A percentile compares a stretch with the other conserved stretches of the same genome.
Evolutionary conservation across 2,888 invertebrate genomes (phyloP).

Genomic region (Fabriciana adippe): DNA sequence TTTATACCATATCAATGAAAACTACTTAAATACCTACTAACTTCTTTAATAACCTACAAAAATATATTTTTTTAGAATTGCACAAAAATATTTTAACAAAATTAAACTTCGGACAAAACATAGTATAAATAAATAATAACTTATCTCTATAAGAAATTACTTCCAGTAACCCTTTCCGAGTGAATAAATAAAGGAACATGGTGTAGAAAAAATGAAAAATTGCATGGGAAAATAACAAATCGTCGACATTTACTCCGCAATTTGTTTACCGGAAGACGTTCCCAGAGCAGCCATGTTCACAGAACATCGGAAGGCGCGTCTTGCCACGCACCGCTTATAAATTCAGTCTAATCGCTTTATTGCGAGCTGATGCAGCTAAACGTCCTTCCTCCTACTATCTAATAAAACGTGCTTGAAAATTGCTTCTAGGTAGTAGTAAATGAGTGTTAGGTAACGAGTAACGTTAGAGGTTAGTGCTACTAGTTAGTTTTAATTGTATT

Average conservation of each 20-base stretch:
- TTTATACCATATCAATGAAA: too few species aligned
- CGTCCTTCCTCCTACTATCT: constrained; percentile 40
- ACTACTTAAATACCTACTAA: too few species aligned
- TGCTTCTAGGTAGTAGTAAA: constrained; percentile 10
- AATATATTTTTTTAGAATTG: too few species aligned
- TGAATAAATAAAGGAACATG: too few species aligned
- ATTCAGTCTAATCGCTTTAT: constrained; percentile 36
- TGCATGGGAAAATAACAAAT: neutral
- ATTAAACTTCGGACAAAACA: too few species aligned
- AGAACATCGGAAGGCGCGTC: constrained; percentile 21
- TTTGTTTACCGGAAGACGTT: neutral
- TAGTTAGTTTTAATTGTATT: neutral
- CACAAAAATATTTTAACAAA: too few species aligned
- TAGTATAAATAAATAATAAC: too few species aligned
- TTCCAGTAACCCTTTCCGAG: too few species aligned
- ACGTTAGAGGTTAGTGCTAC: neutral
- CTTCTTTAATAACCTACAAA: too few species aligned
- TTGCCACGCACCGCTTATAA: constrained; percentile 30
- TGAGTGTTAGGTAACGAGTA: constrained; percentile 14
- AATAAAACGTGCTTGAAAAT: constrained; percentile 22
- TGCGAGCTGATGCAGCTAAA: constrained; percentile 36
- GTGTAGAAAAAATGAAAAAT: too few species aligned
- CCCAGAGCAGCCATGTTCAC: neutral
- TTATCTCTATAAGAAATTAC: too few species aligned
- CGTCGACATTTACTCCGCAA: neutral